Conservation (phyloP, 2,113 vertebrate species). For the Cygnus atratus region DNA sequence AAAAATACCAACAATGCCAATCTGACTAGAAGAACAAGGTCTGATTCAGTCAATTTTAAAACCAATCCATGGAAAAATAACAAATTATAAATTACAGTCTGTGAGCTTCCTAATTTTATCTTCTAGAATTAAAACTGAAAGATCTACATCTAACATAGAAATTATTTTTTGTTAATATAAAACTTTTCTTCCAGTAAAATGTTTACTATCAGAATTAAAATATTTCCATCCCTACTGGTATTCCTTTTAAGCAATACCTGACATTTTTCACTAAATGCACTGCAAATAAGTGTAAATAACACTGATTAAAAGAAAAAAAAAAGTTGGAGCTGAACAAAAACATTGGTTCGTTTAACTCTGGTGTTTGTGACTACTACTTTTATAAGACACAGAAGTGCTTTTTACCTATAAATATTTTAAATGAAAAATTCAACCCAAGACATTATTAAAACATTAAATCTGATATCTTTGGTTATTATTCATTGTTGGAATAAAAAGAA, state of each 20-base stretch:
- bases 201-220: background rate
- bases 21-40: background rate
- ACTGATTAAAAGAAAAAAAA: background rate
- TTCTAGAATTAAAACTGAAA: background rate
- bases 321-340: background rate
- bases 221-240: background rate
- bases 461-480: background rate
- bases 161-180: background rate
- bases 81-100: background rate
- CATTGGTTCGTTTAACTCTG: background rate
- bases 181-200: background rate
- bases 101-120: background rate
- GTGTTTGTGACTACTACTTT: background rate
- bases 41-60: background rate
- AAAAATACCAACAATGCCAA: background rate
- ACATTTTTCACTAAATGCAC: background rate
- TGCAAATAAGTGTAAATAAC: background rate
- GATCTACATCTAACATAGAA: background rate
- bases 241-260: background rate
- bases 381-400: constrained; percentile 18
- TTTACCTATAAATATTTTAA: background rate
- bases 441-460: constrained; percentile 31
- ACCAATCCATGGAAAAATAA: background rate
- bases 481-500: constrained; percentile 14
- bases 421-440: constrained; percentile 15